phyloP scores from a whole-genome alignment of 2,797 vertebrate genomes.

The Passerculus sandwichensis region DNA sequence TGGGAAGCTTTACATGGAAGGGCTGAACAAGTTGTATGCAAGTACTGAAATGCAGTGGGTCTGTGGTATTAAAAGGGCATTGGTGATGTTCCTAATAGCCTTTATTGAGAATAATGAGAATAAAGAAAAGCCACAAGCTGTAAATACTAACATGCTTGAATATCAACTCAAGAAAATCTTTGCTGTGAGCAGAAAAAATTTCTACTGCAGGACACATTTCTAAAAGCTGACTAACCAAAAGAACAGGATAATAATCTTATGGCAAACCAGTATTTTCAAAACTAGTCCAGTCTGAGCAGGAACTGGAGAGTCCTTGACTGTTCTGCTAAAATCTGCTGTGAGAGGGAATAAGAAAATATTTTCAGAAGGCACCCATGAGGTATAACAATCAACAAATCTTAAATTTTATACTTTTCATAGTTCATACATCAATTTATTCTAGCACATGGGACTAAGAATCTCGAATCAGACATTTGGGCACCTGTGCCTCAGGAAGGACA shows the following conservation, averaged over 20 bases:
- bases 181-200: not conserved
- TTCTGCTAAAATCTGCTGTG: not conserved
- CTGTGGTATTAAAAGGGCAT: not conserved
- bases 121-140: not conserved
- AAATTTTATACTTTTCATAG: not conserved
- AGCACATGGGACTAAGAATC: not conserved
- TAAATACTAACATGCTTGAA: not conserved
- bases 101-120: too few relatives aligned
- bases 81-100: not conserved
- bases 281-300: not conserved
- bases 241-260: not conserved
- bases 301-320: not conserved
- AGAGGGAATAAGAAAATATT: not conserved
- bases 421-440: not conserved
- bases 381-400: not conserved
- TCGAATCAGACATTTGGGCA: not conserved
- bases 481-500: not conserved
- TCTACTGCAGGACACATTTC: not conserved
- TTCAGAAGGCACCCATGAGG: not conserved
- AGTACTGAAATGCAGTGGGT: not conserved
- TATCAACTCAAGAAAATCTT: not conserved
- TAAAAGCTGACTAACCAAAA: not conserved
- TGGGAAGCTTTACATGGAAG: slow-evolving; percentile 30
- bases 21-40: slow-evolving; percentile 12
- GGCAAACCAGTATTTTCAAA: not conserved